phyloP scores from a whole-genome alignment of 2,113 vertebrate genomes.

The Pelecanoides urinatrix region DNA sequence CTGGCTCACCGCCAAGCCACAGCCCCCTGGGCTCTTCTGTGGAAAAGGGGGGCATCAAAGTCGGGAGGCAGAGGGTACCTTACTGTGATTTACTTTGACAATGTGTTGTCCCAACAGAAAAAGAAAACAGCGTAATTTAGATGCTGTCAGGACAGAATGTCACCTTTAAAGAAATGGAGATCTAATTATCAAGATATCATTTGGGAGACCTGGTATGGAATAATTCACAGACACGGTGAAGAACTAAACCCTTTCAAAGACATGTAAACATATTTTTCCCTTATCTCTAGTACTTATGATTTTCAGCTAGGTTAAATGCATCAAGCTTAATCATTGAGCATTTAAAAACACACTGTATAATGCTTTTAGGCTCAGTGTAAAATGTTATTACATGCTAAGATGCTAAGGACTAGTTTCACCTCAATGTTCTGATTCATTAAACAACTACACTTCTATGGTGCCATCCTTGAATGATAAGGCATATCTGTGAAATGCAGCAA shows the following conservation, averaged over 20 bases:
- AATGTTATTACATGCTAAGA: not conserved
- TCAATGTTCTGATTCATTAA: constrained; percentile 19
- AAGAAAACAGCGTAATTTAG: not conserved
- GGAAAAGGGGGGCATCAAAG: not conserved
- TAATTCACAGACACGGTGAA: not conserved
- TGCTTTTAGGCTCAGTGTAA: not conserved
- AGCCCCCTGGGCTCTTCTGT: not conserved
- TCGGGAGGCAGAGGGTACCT: not conserved
- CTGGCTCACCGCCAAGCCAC: rapidly evolving
- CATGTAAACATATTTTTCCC: not conserved
- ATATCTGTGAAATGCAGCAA: not conserved
- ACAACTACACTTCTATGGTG: not conserved
- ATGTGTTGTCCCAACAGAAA: not conserved
- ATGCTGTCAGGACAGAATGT: constrained; percentile 5
- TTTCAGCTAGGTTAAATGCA: not conserved
- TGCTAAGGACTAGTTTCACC: not conserved
- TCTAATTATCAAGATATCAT: not conserved
- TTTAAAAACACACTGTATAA: not conserved
- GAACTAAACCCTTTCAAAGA: not conserved
- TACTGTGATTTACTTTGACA: constrained; percentile 12
- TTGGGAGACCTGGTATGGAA: not conserved
- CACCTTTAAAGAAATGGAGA: constrained; percentile 17
- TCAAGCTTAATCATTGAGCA: not conserved
- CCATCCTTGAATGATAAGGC: not conserved
- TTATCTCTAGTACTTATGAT: not conserved